These are phyloP conservation scores for Sebastes diaconus DNA, from an alignment of 2,797 vertebrate genomes.

Conservation along the genomic window DNA sequence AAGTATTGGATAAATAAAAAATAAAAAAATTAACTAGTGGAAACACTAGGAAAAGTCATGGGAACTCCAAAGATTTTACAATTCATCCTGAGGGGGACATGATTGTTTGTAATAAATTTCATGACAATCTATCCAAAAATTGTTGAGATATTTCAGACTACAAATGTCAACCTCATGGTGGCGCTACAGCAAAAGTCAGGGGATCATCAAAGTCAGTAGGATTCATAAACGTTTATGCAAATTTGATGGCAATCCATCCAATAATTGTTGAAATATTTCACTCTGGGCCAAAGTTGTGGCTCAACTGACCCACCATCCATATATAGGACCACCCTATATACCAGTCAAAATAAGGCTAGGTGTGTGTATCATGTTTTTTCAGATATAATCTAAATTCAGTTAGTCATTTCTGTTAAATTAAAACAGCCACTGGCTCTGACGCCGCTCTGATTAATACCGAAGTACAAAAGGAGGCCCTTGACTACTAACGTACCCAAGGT, in stretches of 20 bases:
- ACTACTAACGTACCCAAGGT: constrained; percentile 10
- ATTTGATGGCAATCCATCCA: neutral
- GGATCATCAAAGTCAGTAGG: too few relatives aligned
- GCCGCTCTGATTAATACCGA: constrained; percentile 5
- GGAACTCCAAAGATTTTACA: neutral
- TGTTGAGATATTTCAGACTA: neutral
- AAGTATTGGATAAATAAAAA: neutral
- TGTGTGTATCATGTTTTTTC: neutral
- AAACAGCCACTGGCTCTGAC: neutral
- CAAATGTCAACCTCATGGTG: neutral
- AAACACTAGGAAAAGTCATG: neutral
- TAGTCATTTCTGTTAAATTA: neutral
- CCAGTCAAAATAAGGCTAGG: neutral
- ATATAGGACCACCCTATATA: neutral
- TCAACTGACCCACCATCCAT: neutral
- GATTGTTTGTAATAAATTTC: neutral
- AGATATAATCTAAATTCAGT: neutral
- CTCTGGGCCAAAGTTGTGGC: neutral
- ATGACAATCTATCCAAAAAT: neutral
- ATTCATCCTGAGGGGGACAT: neutral
- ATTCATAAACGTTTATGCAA: neutral
- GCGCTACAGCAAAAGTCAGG: neutral
- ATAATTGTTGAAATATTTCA: neutral
- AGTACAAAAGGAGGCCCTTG: constrained; percentile 49
- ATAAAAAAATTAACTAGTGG: neutral